phyloP scores from a whole-genome alignment of 2,888 invertebrate genomes.

The Amiota communis region DNA sequence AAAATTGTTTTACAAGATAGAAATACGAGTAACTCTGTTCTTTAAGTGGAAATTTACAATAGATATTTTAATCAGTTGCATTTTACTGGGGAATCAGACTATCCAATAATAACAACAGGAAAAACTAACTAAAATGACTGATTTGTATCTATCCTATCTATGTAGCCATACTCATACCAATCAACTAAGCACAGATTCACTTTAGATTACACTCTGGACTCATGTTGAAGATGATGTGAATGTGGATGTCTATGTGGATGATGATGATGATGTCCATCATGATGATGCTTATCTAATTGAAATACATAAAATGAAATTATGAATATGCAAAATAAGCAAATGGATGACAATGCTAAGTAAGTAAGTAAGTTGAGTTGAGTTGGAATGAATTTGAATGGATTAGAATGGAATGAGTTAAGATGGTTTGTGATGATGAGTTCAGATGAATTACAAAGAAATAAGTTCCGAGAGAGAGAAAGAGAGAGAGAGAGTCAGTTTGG shows the following conservation, averaged over 20 bases:
- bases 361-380: neutral
- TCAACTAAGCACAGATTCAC: too few relatives aligned
- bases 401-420: constrained; percentile 4
- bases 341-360: constrained; percentile 66
- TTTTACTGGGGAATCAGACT: too few relatives aligned
- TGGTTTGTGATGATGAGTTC: neutral
- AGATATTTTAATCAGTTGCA: too few relatives aligned
- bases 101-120: too few relatives aligned
- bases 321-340: constrained; percentile 68
- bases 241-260: neutral
- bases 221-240: too few relatives aligned
- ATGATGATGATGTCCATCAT: neutral
- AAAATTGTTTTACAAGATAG: too few relatives aligned
- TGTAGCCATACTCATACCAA: neutral
- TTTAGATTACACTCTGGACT: too few relatives aligned
- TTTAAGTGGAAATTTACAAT: too few relatives aligned
- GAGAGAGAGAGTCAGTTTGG: too few relatives aligned
- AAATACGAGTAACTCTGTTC: too few relatives aligned
- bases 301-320: constrained; percentile 67
- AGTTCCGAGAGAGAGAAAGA: too few relatives aligned
- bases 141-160: neutral
- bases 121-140: too few relatives aligned
- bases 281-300: constrained; percentile 67
- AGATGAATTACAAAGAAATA: constrained; percentile 19
- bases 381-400: constrained; percentile 39